Base-by-base conservation (phyloP, 2,797 vertebrate species). In the Eulemur rubriventer region DNA sequence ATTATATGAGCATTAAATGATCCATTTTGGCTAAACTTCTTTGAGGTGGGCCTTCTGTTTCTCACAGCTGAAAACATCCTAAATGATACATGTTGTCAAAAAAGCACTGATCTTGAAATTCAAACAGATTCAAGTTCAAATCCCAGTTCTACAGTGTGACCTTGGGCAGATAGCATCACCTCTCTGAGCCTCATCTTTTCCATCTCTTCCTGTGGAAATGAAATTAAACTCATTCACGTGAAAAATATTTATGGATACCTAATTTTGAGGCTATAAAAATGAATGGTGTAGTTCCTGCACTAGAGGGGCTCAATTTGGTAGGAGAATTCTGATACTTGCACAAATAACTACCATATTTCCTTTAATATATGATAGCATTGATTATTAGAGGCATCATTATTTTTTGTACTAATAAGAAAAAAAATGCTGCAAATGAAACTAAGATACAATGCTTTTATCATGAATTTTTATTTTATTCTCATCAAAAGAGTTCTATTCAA, bases 381-480 rank as follows among this genome's bases (percentile, higher is more conserved):
- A 81, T 84, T 76, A 82, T 82, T 85, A 73, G 59, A 93, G 63
- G 24, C 9, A 59, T 26, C 57, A 43, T 59, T 73, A 24, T 30
- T 50, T 83, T 78, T 84, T 78, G 35, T 55, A 59, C 80, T 81
- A 82, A 69, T 38, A 75, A 79, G 76, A 83, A 65, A 79, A 82
- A 83, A 65, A 63, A 43, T 65, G 33, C 46, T 72, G 28, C 48
- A 73, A 82, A 93, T 57, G 33, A 90, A 90, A 88, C 22, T 69
- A 89, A 69, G 35, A 75, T 70, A 85, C 61, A 63, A 41, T 48
- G 38, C 18, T 67, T 94, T 82, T 61, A 85, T 84, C 38, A 50
- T 14, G 7, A 11, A 61, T 57, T 92, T 94, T 88, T 87, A 85
- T 90, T 82, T 88, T 73, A 84, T 93, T 91, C 46, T 81, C 46